These are phyloP conservation scores for Siniperca scherzeri DNA, from an alignment of 2,797 vertebrate species.

Conservation along the genomic window DNA sequence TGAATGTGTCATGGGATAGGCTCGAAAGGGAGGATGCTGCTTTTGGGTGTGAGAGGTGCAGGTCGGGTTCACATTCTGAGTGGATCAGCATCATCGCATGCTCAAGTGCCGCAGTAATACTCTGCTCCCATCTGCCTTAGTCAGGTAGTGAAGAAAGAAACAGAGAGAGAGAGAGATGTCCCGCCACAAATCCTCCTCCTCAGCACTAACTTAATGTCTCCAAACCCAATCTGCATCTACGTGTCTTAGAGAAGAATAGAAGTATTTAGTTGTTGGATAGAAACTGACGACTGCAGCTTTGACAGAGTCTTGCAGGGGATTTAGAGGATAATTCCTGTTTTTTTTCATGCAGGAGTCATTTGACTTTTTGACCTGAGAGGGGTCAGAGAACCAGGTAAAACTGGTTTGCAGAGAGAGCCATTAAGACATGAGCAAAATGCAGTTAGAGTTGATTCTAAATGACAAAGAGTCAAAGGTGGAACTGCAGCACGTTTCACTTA, in stretches of 20 bases:
- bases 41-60: slow-evolving; percentile 71
- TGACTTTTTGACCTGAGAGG: slow-evolving; percentile 68
- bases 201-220: slow-evolving; percentile 57
- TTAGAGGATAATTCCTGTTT: slow-evolving; percentile 64
- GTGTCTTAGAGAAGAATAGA: slow-evolving; percentile 71
- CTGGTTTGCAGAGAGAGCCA: slow-evolving; percentile 43
- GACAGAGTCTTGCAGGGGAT: slow-evolving; percentile 41
- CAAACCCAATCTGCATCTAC: slow-evolving; percentile 61
- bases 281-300: slow-evolving; percentile 67
- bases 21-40: slow-evolving; percentile 58
- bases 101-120: slow-evolving; percentile 77
- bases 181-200: slow-evolving; percentile 69
- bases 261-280: slow-evolving; percentile 68
- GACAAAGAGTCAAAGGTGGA: slow-evolving; percentile 56
- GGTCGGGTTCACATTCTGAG: slow-evolving; percentile 79
- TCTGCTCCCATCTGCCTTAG: slow-evolving; percentile 65
- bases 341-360: slow-evolving; percentile 47
- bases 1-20: slow-evolving; percentile 61
- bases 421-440: slow-evolving; percentile 32
- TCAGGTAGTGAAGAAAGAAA: slow-evolving; percentile 46
- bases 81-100: slow-evolving; percentile 74
- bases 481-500: slow-evolving; percentile 10
- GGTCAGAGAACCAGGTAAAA: slow-evolving; percentile 58
- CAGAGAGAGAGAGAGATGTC: background rate
- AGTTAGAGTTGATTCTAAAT: slow-evolving; percentile 38